Base-by-base conservation (phyloP, 2,113 vertebrate genomes). In the Sinocyclocheilus anophthalmus region DNA sequence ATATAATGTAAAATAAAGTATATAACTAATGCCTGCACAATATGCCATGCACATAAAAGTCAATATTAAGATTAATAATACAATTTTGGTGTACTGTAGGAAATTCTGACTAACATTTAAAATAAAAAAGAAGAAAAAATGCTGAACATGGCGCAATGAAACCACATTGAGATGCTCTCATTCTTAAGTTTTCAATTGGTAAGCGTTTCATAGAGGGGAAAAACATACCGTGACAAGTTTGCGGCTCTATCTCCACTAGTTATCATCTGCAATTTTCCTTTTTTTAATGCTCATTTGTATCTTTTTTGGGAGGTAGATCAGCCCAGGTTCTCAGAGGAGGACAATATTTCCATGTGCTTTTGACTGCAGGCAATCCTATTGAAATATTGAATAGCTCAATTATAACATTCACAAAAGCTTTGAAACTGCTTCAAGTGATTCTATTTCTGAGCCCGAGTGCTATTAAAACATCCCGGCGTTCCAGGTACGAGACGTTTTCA, bases 381-480 rank as follows among this genome's bases (percentile, higher is more conserved):
- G 90, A 94, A 94, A 93, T 91, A 93, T 93, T 93, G 90, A 94
- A 93, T 88, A 92, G 91, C 92, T 88, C 86, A 69, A 85, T 90
- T 90, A 86, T 91, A 91, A 92, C 90, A 89, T 89, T 91, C 90
- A 94, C 91, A 93, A 91, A 90, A 85, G 90, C 85, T 90, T 50
- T 93, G 88, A 92, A 93, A 91, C 84, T 76, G 89, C 90, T 90
- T 89, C 88, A 87, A 94, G 93, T 92, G 92, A 85, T 89, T 90
- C 90, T 88, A 87, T 89, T 89, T 81, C 84, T 75, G 83, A 57
- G 39, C 89, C 84, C 76, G 85, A 75, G 70, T 84, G 75, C 75
- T 70, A 77, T 84, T 88, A 86, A 92, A 84, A 85, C 85, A 88
- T 92, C 90, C 92, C 89, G 91, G 81, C 87, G 84, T 88, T 69